Conservation (phyloP, 2,888 invertebrate species). For the Agrilus mali region DNA sequence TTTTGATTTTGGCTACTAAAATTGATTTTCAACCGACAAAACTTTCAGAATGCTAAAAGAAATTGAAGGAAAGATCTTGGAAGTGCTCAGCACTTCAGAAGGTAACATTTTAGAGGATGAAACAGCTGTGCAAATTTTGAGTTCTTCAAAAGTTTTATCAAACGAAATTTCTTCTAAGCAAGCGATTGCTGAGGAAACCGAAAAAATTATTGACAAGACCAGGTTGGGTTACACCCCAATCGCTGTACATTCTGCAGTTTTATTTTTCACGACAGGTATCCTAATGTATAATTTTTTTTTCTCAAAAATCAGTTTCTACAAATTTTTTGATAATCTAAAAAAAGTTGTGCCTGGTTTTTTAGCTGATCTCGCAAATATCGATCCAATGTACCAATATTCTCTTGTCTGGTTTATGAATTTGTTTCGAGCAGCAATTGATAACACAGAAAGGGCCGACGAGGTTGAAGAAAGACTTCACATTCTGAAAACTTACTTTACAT, state of each 20-base stretch:
- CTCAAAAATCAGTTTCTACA: background rate
- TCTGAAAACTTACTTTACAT: constrained; percentile 72
- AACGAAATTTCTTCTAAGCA: constrained; percentile 90
- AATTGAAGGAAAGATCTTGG: constrained; percentile 83
- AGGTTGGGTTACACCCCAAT: constrained; percentile 82
- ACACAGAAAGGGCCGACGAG: constrained; percentile 73
- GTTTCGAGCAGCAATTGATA: constrained; percentile 75
- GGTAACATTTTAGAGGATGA: constrained; percentile 85
- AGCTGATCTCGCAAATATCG: constrained; percentile 81
- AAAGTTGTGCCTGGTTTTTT: constrained; percentile 17
- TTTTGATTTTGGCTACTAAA: background rate
- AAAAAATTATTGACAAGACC: constrained; percentile 76
- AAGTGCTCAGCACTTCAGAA: constrained; percentile 56
- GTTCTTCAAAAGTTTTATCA: constrained; percentile 78
- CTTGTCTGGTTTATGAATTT: constrained; percentile 87
- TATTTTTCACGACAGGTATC: constrained; percentile 81
- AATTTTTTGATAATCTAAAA: background rate
- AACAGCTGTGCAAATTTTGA: constrained; percentile 75
- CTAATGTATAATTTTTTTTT: constrained; percentile 1
- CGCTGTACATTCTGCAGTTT: constrained; percentile 75
- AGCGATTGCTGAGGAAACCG: constrained; percentile 77
- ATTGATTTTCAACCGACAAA: constrained; percentile 4
- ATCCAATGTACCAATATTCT: constrained; percentile 97
- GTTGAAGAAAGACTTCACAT: constrained; percentile 60
- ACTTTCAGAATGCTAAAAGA: constrained; percentile 57